phyloP scores from a whole-genome alignment of 1,140 invertebrate genomes.

The Drosophila fuyamai region DNA sequence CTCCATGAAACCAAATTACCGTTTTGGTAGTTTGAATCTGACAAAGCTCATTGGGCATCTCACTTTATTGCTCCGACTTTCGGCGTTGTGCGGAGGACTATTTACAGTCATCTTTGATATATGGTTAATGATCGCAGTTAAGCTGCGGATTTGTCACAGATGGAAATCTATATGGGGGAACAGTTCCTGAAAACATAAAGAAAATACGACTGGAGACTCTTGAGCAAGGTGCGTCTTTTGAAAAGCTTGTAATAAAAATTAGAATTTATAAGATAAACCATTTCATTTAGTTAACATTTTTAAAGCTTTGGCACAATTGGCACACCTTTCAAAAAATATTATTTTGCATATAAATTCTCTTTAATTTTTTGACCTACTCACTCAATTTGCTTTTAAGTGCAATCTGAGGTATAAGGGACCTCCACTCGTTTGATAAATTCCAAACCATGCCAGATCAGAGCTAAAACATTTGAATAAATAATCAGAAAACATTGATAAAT shows the following conservation, averaged over 20 bases:
- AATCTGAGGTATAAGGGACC: no score
- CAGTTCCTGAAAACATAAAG: slow-evolving; percentile 8
- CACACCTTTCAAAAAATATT: no score
- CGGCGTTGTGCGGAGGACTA: slow-evolving; percentile 15
- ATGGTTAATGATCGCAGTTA: slow-evolving; percentile 45
- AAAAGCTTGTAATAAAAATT: neutral
- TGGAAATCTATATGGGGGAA: slow-evolving; percentile 22
- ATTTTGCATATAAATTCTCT: no score
- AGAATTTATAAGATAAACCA: no score
- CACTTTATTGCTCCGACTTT: slow-evolving; percentile 33
- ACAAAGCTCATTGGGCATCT: slow-evolving; percentile 60
- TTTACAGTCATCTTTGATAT: slow-evolving; percentile 43
- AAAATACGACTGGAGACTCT: neutral
- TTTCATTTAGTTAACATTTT: no score
- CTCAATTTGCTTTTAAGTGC: neutral
- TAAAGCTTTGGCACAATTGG: no score
- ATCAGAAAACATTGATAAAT: slow-evolving; percentile 23
- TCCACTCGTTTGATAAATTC: slow-evolving; percentile 3
- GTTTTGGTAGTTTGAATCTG: slow-evolving; percentile 60
- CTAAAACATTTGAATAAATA: slow-evolving; percentile 30
- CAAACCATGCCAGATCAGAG: neutral
- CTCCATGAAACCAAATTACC: slow-evolving; percentile 60
- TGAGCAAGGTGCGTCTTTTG: slow-evolving; percentile 1
- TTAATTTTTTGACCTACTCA: no score
- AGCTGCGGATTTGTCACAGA: slow-evolving; percentile 44